phyloP scores from a whole-genome alignment of 2,888 invertebrate genomes.

The Hyposoter dolosus region DNA sequence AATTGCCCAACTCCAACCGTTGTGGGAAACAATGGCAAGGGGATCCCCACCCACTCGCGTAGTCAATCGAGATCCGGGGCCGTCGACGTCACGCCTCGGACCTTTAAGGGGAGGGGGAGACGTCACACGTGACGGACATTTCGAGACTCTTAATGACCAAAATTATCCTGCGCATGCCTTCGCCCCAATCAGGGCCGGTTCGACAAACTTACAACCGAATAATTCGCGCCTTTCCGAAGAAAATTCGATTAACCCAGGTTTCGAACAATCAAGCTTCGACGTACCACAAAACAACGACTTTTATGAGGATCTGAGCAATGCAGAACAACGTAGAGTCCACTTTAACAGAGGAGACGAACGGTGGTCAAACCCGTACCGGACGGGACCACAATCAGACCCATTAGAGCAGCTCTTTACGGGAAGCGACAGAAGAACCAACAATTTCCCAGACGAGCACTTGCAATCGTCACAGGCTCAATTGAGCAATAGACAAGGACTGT shows the following conservation, averaged over 20 bases:
- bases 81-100: neutral
- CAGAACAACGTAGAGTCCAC: no score
- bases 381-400: no score
- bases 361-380: no score
- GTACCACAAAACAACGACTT: no score
- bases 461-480: no score
- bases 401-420: no score
- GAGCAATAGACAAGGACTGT: no score
- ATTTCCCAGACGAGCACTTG: no score
- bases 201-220: neutral
- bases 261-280: neutral
- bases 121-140: neutral
- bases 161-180: neutral
- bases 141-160: neutral
- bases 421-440: no score
- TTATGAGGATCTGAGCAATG: no score
- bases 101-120: neutral
- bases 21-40: slow-evolving; percentile 6
- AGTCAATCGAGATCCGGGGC: neutral
- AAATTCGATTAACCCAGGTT: neutral
- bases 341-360: no score
- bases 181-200: neutral
- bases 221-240: neutral
- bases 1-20: neutral
- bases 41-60: neutral